Base-by-base conservation (phyloP, 1,140 invertebrate genomes). In the Cherax destructor region DNA sequence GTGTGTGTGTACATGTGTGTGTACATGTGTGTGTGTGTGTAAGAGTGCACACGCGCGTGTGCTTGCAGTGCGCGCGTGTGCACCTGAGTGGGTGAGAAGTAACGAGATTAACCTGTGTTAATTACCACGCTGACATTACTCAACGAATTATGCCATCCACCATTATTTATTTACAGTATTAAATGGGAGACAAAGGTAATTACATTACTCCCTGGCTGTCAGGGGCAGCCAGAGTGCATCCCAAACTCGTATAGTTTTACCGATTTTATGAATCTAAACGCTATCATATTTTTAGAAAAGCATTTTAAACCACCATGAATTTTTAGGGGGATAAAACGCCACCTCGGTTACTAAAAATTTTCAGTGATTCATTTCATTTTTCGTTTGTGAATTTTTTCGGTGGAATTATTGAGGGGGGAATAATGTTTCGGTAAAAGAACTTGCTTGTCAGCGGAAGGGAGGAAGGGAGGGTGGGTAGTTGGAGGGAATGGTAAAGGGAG, bases 141-240 rank as follows among this genome's bases (percentile, higher is more conserved):
- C 85, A 86, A 61, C 76, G 72, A 78, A 86, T 56, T 77, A 77
- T 76, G 24, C n/a, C 72, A 52, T 50, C 65, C 7, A 52, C 16
- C 24, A 24, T 86, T 86, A 77, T 86, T 78, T 61, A 86, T 78
- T 50, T 72, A 77, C 72, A 50, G 50, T 78, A 86, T 78, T 78
- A 86, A 76, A 86, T 78, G 85, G 50, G 49, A 30, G 13, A 30
- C 74, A 41, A 18, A 86, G 49, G 18, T 86, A 30, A 86, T 78
- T 78, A 86, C 16, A 41, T 72, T 77, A 77, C 69, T 16, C 6
- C 7, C 50, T 30, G 50, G 50, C 30, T 61, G 85, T 78, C 84
- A 86, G 50, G 24, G 56, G 6, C 74, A n/a, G 52, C 41, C 49
- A 9, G 21, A 47, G 13, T 50, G n/a, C 41, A 11, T 69, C 61